These are phyloP conservation scores for Lasioglossum baleicum DNA, from an alignment of 1,140 invertebrate genomes.

Conservation along the genomic window DNA sequence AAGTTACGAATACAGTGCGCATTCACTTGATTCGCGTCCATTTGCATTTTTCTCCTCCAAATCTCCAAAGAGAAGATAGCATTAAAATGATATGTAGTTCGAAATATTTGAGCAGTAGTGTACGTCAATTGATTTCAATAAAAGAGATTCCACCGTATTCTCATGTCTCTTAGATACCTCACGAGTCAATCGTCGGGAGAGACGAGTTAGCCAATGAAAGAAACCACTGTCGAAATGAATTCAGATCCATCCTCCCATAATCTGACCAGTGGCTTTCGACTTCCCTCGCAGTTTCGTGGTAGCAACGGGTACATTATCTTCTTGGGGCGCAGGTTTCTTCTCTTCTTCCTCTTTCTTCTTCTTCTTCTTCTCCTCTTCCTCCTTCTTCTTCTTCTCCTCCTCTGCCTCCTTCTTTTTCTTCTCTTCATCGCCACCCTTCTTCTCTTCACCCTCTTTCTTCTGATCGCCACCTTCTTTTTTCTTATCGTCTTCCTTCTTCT, in stretches of 20 bases:
- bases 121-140: too few species aligned
- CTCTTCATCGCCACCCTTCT: slow-evolving; percentile 16
- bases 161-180: too few species aligned
- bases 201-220: background rate
- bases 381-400: slow-evolving; percentile 30
- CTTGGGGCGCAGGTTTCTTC: slow-evolving; percentile 38
- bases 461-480: slow-evolving; percentile 22
- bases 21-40: too few species aligned
- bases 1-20: too few species aligned
- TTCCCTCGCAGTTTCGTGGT: slow-evolving; percentile 81
- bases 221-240: background rate
- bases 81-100: too few species aligned
- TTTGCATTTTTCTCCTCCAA: too few species aligned
- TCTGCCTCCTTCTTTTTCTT: slow-evolving; percentile 39
- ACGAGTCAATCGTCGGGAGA: too few species aligned
- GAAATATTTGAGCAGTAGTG: too few species aligned
- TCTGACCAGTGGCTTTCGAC: slow-evolving; percentile 85
- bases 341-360: slow-evolving; percentile 27
- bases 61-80: too few species aligned
- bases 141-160: too few species aligned
- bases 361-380: slow-evolving; percentile 13
- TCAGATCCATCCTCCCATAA: slow-evolving; percentile 85
- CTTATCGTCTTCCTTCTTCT: slow-evolving; percentile 1
- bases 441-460: slow-evolving; percentile 15
- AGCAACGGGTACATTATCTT: slow-evolving; percentile 45